Percentiles rank a stretch among this genome's conserved stretches.
Conservation (phyloP, 2,113 vertebrate species). For the Sinocyclocheilus rhinocerous region DNA sequence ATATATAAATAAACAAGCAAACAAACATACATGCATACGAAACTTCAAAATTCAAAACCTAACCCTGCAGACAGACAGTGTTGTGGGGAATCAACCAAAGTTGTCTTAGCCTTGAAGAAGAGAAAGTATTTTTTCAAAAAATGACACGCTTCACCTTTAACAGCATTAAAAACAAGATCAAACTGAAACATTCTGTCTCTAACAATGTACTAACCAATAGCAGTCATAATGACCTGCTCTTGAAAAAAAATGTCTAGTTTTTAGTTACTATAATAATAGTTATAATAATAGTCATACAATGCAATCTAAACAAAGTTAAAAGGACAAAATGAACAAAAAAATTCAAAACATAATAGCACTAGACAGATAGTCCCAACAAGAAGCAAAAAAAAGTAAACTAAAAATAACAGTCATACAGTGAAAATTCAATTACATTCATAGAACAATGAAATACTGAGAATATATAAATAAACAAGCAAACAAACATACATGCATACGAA, state of each 20-base stretch:
- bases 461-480: neutral
- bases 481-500: neutral
- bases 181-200: neutral
- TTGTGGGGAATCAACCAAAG: neutral
- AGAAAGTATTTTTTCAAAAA: neutral
- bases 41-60: neutral
- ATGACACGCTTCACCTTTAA: neutral
- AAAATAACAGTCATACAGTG: neutral
- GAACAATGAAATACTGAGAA: too few relatives aligned
- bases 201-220: neutral
- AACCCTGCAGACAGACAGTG: neutral
- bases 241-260: neutral
- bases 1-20: neutral
- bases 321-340: neutral
- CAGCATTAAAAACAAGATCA: neutral
- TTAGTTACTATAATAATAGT: too few relatives aligned
- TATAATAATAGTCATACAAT: too few relatives aligned
- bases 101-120: neutral
- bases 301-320: too few relatives aligned
- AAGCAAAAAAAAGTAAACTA: neutral
- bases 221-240: conserved; percentile 7
- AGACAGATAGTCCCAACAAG: neutral
- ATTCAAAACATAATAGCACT: neutral
- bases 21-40: neutral
- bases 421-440: neutral